Conservation (phyloP, 2,888 invertebrate genomes). For the Schizaphis graminum region DNA sequence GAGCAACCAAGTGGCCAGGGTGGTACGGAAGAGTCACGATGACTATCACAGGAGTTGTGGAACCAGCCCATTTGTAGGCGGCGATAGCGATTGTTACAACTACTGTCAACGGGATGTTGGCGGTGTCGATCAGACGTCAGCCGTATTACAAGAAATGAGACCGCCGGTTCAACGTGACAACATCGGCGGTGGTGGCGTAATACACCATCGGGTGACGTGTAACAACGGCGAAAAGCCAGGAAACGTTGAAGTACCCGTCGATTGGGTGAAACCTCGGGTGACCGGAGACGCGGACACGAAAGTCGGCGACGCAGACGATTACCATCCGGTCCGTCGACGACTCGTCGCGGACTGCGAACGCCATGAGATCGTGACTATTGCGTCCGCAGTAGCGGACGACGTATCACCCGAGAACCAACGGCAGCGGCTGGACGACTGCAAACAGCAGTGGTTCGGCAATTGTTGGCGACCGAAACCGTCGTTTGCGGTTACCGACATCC, state of each 20-base stretch:
- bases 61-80: neutral
- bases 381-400: neutral
- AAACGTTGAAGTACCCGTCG: neutral
- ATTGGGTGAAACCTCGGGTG: neutral
- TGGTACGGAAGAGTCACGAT: neutral
- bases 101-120: neutral
- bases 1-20: neutral
- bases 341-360: neutral
- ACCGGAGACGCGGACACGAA: neutral
- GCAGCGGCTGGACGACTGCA: neutral
- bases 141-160: neutral
- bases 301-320: neutral
- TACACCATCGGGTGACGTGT: neutral
- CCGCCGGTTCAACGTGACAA: neutral
- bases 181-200: neutral
- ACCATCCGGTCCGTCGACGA: slow-evolving; percentile 42
- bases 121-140: neutral
- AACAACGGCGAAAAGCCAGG: neutral
- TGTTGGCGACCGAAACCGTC: neutral
- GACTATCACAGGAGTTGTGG: neutral
- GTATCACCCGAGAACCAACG: neutral
- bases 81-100: neutral
- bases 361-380: neutral
- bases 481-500: neutral
- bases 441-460: neutral